Percentiles rank a stretch among this genome's conserved stretches.
Evolutionary conservation across 2,113 vertebrate genomes (phyloP).

Genomic region (Panurus biarmicus): DNA sequence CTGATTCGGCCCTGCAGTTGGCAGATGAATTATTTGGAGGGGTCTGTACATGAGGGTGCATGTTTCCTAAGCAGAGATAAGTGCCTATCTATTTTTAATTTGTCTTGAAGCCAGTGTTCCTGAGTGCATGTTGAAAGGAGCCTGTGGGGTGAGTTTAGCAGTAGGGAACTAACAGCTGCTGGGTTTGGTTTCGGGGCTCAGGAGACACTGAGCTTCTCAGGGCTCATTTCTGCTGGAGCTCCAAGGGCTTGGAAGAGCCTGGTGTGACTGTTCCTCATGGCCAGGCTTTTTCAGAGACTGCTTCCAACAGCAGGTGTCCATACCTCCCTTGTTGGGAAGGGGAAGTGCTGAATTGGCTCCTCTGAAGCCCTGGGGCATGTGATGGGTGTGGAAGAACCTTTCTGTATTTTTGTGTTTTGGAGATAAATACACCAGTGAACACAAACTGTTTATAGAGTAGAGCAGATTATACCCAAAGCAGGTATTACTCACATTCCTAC

Average conservation of each 20-base stretch:
- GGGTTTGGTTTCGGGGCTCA: not conserved
- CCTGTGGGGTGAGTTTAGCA: not conserved
- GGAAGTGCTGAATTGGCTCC: not conserved
- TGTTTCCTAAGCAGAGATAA: not conserved
- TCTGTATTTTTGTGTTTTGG: not conserved
- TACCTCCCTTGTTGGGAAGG: not conserved
- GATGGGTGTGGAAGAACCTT: not conserved
- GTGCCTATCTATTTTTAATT: not conserved
- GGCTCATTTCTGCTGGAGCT: not conserved
- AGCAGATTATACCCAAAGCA: not conserved
- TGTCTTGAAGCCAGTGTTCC: not conserved
- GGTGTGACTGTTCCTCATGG: not conserved
- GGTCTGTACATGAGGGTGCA: not conserved
- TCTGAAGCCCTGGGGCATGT: not conserved
- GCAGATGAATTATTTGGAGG: not conserved
- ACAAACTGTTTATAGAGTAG: not conserved
- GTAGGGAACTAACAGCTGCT: not conserved
- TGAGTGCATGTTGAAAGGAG: not conserved
- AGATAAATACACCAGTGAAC: not conserved
- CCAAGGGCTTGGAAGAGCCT: not conserved
- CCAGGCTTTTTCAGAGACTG: not conserved
- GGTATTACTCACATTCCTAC: not conserved
- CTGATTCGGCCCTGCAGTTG: not conserved
- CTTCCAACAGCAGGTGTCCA: not conserved
- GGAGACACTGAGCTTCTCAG: not conserved